phyloP scores from a whole-genome alignment of 2,888 invertebrate species.

The Mellilla xanthometata region DNA sequence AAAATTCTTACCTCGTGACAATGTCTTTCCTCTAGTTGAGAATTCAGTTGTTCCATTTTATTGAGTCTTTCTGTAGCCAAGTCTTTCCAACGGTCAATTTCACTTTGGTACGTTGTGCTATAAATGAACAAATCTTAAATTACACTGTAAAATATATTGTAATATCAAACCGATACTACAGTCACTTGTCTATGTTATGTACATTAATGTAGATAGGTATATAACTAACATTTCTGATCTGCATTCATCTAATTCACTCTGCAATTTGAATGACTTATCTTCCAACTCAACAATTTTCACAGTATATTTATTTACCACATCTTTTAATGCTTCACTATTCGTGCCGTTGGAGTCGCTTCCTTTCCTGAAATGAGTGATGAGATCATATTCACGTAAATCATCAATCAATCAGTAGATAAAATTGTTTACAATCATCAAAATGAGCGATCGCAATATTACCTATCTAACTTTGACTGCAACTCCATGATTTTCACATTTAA shows the following conservation, averaged over 20 bases:
- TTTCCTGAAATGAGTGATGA: slow-evolving; percentile 51
- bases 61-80: slow-evolving; percentile 85
- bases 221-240: slow-evolving; percentile 77
- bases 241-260: slow-evolving; percentile 67
- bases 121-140: slow-evolving; percentile 17
- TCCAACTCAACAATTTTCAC: slow-evolving; percentile 64
- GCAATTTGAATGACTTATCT: slow-evolving; percentile 65
- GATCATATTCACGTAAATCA: slow-evolving; percentile 31
- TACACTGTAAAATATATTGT: background rate
- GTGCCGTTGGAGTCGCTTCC: slow-evolving; percentile 44
- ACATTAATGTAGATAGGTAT: slow-evolving; percentile 13
- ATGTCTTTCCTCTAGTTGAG: slow-evolving; percentile 84
- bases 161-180: background rate
- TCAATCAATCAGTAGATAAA: slow-evolving; percentile 33
- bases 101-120: slow-evolving; percentile 60
- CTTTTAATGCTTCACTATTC: slow-evolving; percentile 51
- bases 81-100: slow-evolving; percentile 84
- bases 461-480: slow-evolving; percentile 58
- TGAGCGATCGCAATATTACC: slow-evolving; percentile 57
- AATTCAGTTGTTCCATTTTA: slow-evolving; percentile 84
- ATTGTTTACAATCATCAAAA: slow-evolving; percentile 44
- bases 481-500: slow-evolving; percentile 56
- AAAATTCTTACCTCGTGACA: slow-evolving; percentile 80
- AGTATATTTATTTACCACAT: slow-evolving; percentile 63
- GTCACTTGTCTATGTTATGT: too few relatives aligned